Evolutionary conservation across 2,113 vertebrate species (phyloP), one percentile per base, ranked within the genome.

Genomic region (Tragelaphus strepsiceros): DNA sequence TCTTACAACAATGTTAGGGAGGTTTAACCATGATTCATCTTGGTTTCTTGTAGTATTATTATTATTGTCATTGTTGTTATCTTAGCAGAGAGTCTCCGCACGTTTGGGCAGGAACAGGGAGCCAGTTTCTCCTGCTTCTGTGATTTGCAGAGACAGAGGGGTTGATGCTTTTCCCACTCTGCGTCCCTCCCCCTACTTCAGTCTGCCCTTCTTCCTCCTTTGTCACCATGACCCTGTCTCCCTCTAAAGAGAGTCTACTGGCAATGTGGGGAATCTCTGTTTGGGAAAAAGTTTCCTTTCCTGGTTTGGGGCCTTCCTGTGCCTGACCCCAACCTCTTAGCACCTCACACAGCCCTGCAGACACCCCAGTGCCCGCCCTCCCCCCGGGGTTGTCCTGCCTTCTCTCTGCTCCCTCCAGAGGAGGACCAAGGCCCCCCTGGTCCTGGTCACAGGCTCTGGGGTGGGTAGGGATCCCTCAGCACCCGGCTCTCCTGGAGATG

Each of bases 401-500:
- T 80, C 86, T 35, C n/a, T 78, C 53, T n/a, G 13, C 77, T 82
- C 81, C 35, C 51, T 46, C 9, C 0, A 0, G 17, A 51, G 8
- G 32, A 28, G 8, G 4, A 1, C 21, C 9, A 14, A 14, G 17
- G 28, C 5, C 30, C n/a, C 24, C 8, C 7, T 7, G 3, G 53
- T 21, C 46, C 30, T 1, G 1, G 64, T 22, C 28, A 22, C 17
- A 53, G 49, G 6, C 11, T 7, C 9, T 2, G 10, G 4, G 7
- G 4, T 6, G 0, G 5, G 2, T 10, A 16, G 30, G 54, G 7
- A 4, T 7, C 46, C 7, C 43, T 71, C 3, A 10, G 2, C 21
- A 28, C 43, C 53, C 6, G 0, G 35, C 8, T 86, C 4, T 51
- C 59, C 58, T 6, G 12, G 15, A 54, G 88, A 43, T 30, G 17